Evolutionary conservation across 1,140 invertebrate genomes (phyloP), one percentile per base, ranked within the genome.

Genomic region (Zaprionus kolodkinae): DNA sequence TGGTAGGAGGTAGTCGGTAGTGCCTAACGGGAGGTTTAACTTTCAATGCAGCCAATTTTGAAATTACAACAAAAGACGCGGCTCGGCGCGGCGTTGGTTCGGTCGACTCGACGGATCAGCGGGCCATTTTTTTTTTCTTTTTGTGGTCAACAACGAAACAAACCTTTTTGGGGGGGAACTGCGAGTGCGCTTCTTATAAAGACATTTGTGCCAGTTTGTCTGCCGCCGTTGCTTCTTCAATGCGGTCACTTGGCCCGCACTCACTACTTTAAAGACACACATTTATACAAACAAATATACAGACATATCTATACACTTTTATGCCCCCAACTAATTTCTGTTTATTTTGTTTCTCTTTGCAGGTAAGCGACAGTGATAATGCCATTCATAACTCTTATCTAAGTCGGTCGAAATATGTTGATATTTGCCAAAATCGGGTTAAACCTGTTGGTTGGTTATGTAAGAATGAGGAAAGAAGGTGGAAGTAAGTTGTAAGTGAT

Each of bases 171-270:
- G 52, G 57, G 57, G 52, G 33, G 52, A 21, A 21, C 40, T 45
- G n/a, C 5, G 0, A 40, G 17, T 36, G 25, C 48, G 76, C 65
- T 69, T 65, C 71, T 65, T 71, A 88, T 79, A 88, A 73, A 86
- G 83, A 78, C 84, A 84, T 84, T 84, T 87, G 83, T 87, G 80
- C 84, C 54, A 83, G 79, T 77, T 87, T 86, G 45, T 50, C 45
- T 50, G 45, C 17, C 11, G 15, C 45, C 17, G 40, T 45, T 45
- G n/a, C 15, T 50, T 50, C 45, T 66, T 66, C 62, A 81, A 78
- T 84, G 72, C 73, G 70, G 63, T 68, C 80, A 79, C 72, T 65
- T 68, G 75, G 50, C 66, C 48, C 55, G 64, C 55, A 54, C 36
- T 27, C 50, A 55, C 59, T 52, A 52, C 21, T 21, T 21, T 21